Base-by-base conservation (phyloP, 92 coral and sea anemone species). In the Plumapathes pennacea region DNA sequence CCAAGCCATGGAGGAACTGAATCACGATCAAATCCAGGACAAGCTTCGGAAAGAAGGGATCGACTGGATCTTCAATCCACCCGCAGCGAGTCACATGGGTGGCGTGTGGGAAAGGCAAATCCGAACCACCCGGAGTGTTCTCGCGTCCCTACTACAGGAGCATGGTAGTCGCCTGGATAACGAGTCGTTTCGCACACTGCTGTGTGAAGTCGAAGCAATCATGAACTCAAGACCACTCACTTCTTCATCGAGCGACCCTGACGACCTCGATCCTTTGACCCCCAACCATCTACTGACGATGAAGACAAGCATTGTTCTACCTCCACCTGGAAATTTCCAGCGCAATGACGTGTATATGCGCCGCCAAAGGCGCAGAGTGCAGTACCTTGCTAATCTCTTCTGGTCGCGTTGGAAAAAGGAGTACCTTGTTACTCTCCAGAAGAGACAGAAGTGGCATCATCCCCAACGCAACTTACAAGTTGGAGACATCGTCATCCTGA, bases 271-370 rank as follows among this genome's bases (percentile, higher is more conserved):
- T 46, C 78, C 78, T 6, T 36, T 69, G 32, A 79, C 81, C 13
- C 80, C 80, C 12, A 72, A 55, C 42, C 78, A 78, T 43, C 62
- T 78, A 1, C 50, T 68, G 18, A 68, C 77, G 14, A 61, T 56
- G 77, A 77, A 77, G 50, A 37, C 84, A 30, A 47, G 47, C 10
- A 71, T 77, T 19, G 25, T 68, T 25, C 50, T 77, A 24, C 77
- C 84, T 31, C 84, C 77, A n/a, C 59, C 84, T n/a, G 84, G 77
- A 31, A 60, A 32, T 15, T 76, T 76, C 38, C 76, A 76, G 51
- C 46, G 38, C 4, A 22, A 58, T 4, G 78, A 77, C 38, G 52
- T 60, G 14, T 77, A 77, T 43, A 53, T 62, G 46, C 60, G 68
- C 18, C 51, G 56, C 7, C 64, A 72, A 12, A 61, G 80, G 72